Percentiles rank a stretch among this genome's conserved stretches.
Evolutionary conservation across 2,113 vertebrate genomes (phyloP).

Genomic region (Nothoprocta pentlandii): DNA sequence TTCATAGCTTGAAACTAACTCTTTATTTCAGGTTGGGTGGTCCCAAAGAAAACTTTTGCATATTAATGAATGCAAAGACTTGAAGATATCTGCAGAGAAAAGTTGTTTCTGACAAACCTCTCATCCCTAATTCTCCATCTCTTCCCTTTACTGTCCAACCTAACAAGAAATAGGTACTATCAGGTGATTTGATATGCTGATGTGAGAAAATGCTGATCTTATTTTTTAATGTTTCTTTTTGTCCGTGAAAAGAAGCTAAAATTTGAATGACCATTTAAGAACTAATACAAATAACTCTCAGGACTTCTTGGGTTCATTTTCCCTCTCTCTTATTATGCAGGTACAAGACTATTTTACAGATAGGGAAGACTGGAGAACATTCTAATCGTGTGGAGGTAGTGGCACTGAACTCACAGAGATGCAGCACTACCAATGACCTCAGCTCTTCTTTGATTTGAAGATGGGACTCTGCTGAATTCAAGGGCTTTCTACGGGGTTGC

Average conservation of each 20-base stretch:
- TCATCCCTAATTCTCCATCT: neutral
- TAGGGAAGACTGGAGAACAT: neutral
- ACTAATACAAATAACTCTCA: neutral
- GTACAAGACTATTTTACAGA: neutral
- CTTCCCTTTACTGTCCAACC: neutral
- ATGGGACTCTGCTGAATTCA: no score
- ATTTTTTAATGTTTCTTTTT: neutral
- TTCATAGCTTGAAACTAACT: conserved; percentile 11
- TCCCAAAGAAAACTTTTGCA: neutral
- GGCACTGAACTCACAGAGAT: neutral
- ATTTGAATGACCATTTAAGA: neutral
- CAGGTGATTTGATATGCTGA: neutral
- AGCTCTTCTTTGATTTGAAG: neutral
- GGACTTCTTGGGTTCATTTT: neutral
- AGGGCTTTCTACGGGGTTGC: neutral
- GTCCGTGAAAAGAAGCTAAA: neutral
- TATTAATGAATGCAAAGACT: neutral
- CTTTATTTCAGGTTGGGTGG: conserved; percentile 7
- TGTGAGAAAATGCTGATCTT: neutral
- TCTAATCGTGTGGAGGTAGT: neutral
- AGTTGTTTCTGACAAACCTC: neutral
- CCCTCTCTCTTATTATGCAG: neutral
- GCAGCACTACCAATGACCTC: neutral
- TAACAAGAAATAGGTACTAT: neutral
- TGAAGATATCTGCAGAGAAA: neutral